Evolutionary conservation across 2,113 vertebrate genomes (phyloP).

Genomic region (Romanogobio albipinnatus): DNA sequence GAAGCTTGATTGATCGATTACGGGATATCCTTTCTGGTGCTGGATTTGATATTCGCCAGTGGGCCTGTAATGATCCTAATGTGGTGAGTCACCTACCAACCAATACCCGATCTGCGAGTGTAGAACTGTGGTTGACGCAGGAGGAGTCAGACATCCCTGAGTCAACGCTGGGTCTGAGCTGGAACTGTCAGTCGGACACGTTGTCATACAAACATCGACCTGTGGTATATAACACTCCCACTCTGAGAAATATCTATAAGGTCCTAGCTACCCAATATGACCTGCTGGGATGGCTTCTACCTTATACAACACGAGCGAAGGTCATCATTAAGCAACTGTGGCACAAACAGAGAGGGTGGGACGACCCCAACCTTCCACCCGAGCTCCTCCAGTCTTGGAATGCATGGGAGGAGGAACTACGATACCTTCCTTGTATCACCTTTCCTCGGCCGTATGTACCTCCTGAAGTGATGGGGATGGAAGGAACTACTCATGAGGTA

Average conservation of each 20-base stretch:
- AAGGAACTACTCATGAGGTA: not conserved
- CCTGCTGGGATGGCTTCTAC: conserved; percentile 39
- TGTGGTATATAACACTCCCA: not conserved
- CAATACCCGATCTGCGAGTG: not conserved
- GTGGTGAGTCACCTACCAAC: not conserved
- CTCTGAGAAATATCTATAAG: conserved; percentile 10
- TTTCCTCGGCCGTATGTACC: conserved; percentile 26
- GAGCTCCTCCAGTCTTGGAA: conserved; percentile 14
- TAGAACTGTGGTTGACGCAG: not conserved
- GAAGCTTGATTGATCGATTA: not conserved
- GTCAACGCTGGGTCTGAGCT: not conserved
- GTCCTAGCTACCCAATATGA: conserved; percentile 35
- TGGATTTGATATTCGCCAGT: conserved; percentile 10
- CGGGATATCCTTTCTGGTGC: not conserved
- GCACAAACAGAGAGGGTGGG: conserved; percentile 31
- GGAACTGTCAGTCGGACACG: not conserved
- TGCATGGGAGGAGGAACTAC: conserved; percentile 33
- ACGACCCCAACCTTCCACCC: not conserved
- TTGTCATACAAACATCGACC: not conserved
- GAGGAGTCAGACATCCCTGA: not conserved
- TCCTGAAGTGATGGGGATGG: not conserved
- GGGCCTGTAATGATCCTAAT: not conserved
- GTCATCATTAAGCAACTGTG: conserved; percentile 18
- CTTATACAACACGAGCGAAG: conserved; percentile 31
- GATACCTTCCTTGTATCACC: not conserved